phyloP scores from a whole-genome alignment of 2,113 vertebrate genomes.

The Chascanopsetta lugubris region DNA sequence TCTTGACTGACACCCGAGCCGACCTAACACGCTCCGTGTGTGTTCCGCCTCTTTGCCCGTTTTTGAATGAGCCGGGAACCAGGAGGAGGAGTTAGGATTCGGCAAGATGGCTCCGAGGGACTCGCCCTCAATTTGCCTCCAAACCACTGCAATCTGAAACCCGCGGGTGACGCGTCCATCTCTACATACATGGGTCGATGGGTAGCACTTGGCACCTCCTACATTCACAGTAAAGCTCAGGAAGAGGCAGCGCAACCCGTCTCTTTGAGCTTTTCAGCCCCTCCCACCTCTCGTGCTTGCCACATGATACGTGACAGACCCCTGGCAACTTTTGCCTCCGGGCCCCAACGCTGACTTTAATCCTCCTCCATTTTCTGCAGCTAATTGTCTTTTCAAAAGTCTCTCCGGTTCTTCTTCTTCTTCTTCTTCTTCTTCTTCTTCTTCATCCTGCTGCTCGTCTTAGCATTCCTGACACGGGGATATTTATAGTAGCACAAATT shows the following conservation, averaged over 20 bases:
- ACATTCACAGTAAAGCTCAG: neutral
- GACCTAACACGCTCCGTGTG: too few species aligned
- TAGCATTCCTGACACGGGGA: slow-evolving; percentile 42
- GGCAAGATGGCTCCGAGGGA: too few species aligned
- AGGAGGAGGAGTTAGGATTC: too few species aligned
- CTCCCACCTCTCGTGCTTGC: neutral
- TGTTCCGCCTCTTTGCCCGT: too few species aligned
- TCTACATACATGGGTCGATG: too few species aligned
- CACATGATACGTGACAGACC: slow-evolving; percentile 16
- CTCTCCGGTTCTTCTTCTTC: neutral
- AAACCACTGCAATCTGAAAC: too few species aligned
- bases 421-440: slow-evolving; percentile 9
- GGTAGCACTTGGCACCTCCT: too few species aligned
- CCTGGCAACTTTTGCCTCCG: neutral
- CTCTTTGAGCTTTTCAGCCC: neutral
- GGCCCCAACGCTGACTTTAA: neutral
- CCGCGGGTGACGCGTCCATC: too few species aligned
- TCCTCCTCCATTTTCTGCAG: neutral
- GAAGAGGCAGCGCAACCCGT: slow-evolving; percentile 14
- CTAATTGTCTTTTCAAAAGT: neutral
- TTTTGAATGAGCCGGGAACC: too few species aligned
- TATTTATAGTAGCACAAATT: slow-evolving; percentile 74
- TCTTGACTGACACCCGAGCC: too few species aligned
- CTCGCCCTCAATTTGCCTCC: too few species aligned
- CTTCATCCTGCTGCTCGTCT: slow-evolving; percentile 34